Base-by-base conservation (phyloP, 2,888 invertebrate genomes). In the Thecophora atra region DNA sequence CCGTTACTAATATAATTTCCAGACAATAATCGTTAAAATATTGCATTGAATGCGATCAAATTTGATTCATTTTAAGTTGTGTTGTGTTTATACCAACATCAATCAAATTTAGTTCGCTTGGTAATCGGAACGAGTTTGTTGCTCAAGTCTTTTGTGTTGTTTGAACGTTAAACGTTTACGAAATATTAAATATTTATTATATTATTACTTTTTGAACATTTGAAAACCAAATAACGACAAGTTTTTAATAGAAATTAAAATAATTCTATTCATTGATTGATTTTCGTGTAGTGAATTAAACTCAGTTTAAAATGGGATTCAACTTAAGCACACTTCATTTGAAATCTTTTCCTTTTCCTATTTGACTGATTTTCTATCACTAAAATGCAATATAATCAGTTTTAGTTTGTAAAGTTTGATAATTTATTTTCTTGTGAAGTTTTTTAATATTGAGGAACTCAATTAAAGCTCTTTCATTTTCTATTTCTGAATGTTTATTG, bases 81-180 rank as follows among this genome's bases (percentile, higher is more conserved):
- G n/a, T 30, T 30, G 30, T 30, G 30, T 30, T 30, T 30, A 30
- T 30, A 30, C 8, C 30, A 30, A 30, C 8, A n/a, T n/a, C 4
- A 30, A 30, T 30, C 30, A 8, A 30, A 4, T 6, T 30, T 8
- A 30, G 30, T 56, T 21, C 26, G 56, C 56, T 15, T 56, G 21
- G 19, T 21, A 56, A 26, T 21, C 24, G 26, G 24, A 56, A 24
- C 56, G 26, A 56, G 56, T 56, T 56, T 19, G 56, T 26, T 56
- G 56, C 56, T 56, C 24, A 56, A 56, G 56, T 56, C 56, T 56
- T 56, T 56, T 56, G 21, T 56, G 19, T 56, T 56, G 2, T 13
- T 19, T 8, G 21, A 56, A 15, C 26, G n/a, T n/a, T n/a, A n/a
- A n/a, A n/a, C n/a, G n/a, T n/a, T n/a, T n/a, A n/a, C n/a, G n/a